phyloP scores from a whole-genome alignment of 2,113 vertebrate genomes.

The Lampris incognitus region DNA sequence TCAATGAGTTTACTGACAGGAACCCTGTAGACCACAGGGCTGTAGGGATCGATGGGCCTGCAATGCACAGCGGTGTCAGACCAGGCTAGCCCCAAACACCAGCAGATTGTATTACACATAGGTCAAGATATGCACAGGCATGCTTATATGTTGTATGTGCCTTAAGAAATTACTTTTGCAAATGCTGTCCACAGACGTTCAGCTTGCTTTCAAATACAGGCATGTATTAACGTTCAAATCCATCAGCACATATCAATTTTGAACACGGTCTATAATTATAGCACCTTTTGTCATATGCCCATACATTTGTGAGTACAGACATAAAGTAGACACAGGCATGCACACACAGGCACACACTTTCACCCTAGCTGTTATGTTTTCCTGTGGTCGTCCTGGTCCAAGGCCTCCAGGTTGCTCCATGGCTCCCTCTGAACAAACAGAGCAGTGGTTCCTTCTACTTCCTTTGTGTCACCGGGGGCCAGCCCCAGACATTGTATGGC shows the following conservation, averaged over 20 bases:
- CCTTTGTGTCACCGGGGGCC: constrained; percentile 66
- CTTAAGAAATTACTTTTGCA: background rate
- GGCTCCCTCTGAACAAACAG: constrained; percentile 73
- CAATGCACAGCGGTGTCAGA: constrained; percentile 60
- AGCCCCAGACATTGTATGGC: constrained; percentile 67
- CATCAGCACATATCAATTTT: background rate
- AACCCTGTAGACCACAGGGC: constrained; percentile 74
- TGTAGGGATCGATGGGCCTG: constrained; percentile 73
- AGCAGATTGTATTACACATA: constrained; percentile 72
- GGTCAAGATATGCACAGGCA: constrained; percentile 44
- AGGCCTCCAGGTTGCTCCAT: constrained; percentile 64
- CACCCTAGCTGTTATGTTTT: constrained; percentile 45
- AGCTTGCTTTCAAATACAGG: constrained; percentile 15
- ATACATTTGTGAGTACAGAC: background rate
- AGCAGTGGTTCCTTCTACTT: constrained; percentile 50
- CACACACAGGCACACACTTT: background rate
- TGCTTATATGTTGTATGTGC: background rate
- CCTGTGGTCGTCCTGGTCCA: constrained; percentile 47
- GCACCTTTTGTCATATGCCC: background rate
- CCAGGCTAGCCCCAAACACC: constrained; percentile 68
- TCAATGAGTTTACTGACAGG: constrained; percentile 77
- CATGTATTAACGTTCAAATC: constrained; percentile 33
- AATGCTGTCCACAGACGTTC: background rate
- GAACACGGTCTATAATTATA: background rate
- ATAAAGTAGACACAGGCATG: background rate